Conservation (phyloP, 2,797 vertebrate species). For the Novumbra hubbsi region DNA sequence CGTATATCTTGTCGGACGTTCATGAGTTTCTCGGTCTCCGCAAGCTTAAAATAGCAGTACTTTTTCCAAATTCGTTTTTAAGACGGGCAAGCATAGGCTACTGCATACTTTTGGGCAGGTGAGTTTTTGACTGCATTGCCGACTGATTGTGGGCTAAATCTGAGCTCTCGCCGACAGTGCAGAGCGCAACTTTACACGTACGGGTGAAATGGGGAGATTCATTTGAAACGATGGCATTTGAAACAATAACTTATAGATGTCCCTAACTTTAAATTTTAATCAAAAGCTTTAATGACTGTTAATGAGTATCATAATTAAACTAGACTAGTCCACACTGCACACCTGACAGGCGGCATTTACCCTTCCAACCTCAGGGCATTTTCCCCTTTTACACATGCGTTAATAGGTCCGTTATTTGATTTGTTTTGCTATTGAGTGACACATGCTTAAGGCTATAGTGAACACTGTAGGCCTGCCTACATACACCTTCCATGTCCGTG, state of each 20-base stretch:
- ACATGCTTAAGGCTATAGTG: neutral
- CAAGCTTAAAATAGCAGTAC: neutral
- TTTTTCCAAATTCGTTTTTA: neutral
- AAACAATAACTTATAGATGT: neutral
- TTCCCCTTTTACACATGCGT: neutral
- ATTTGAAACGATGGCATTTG: neutral
- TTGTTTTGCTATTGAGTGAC: neutral
- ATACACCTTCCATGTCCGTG: neutral
- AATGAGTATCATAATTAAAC: neutral
- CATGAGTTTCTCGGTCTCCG: neutral
- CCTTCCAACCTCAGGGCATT: neutral
- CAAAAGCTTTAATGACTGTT: neutral
- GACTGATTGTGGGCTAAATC: neutral
- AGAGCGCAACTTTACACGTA: neutral
- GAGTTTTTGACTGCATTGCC: neutral
- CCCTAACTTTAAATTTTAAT: neutral
- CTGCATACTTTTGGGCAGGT: slow-evolving; percentile 5
- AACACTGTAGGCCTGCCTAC: neutral
- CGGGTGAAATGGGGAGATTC: neutral
- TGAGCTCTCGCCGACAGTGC: neutral
- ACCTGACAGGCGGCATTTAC: neutral
- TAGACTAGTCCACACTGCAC: neutral
- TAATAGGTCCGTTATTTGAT: neutral
- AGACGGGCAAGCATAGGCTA: neutral
- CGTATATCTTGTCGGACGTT: neutral